These are phyloP conservation scores for Heterotis niloticus DNA, from an alignment of 2,113 vertebrate genomes.

Conservation along the genomic window DNA sequence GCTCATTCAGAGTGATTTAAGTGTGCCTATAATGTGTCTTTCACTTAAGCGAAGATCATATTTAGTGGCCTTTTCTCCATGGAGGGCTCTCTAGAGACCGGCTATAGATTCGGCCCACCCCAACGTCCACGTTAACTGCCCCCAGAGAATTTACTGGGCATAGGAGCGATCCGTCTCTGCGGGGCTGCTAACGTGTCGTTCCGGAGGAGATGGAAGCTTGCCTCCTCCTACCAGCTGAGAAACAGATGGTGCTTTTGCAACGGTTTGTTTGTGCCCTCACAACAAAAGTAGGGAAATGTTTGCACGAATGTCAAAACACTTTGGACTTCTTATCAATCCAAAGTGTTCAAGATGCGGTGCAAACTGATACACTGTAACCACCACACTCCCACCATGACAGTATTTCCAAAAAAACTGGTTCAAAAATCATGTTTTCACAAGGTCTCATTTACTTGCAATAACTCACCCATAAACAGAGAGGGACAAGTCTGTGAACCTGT, in stretches of 20 bases:
- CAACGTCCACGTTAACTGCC: background rate
- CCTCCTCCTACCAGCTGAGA: background rate
- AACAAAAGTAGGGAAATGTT: no score
- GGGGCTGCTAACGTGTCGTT: background rate
- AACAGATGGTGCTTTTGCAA: background rate
- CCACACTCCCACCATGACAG: no score
- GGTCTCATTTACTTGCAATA: no score
- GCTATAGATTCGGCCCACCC: slow-evolving; percentile 39
- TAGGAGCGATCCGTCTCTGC: background rate
- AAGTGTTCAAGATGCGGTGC: no score
- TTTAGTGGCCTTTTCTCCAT: slow-evolving; percentile 47
- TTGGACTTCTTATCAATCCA: no score
- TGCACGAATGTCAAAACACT: no score
- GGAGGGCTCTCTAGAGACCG: slow-evolving; percentile 24
- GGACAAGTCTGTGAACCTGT: no score
- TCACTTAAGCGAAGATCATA: slow-evolving; percentile 61
- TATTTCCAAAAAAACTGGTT: no score
- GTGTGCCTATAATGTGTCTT: slow-evolving; percentile 42
- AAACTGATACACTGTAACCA: no score
- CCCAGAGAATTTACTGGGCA: background rate
- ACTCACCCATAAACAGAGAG: no score
- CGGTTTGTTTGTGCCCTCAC: no score
- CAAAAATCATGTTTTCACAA: no score
- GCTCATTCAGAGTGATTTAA: slow-evolving; percentile 60
- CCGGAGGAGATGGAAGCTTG: background rate